These are phyloP conservation scores for Grammomys surdaster DNA, from an alignment of 2,113 vertebrate genomes.

Conservation along the genomic window DNA sequence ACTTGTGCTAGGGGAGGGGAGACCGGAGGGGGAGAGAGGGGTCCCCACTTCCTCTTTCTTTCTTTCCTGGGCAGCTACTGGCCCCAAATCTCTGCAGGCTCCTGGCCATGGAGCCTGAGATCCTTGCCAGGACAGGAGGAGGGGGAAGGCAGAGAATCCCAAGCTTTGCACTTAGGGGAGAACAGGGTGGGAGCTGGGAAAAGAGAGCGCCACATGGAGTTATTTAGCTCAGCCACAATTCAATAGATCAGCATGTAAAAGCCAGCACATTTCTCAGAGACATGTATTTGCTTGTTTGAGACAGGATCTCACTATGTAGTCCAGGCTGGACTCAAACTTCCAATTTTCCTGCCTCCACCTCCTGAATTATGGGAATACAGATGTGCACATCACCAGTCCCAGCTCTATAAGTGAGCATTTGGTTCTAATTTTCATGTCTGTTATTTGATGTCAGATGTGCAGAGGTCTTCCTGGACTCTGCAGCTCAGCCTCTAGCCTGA, in stretches of 20 bases:
- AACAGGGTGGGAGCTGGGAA: not conserved
- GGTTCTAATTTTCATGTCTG: not conserved
- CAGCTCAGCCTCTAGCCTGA: not conserved
- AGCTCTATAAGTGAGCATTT: not conserved
- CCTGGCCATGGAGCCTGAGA: slow-evolving; percentile 68
- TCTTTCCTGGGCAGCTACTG: slow-evolving; percentile 68
- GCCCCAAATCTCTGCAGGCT: slow-evolving; percentile 70
- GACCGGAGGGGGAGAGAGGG: not conserved
- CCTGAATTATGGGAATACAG: not conserved
- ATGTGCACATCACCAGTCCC: not conserved
- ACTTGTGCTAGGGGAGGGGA: slow-evolving; percentile 45
- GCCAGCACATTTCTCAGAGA: not conserved
- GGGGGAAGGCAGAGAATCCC: slow-evolving; percentile 35
- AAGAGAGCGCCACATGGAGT: not conserved
- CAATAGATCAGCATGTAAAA: not conserved
- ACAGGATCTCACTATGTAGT: not conserved
- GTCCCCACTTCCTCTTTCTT: slow-evolving; percentile 79
- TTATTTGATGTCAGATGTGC: not conserved
- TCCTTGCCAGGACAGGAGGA: slow-evolving; percentile 74
- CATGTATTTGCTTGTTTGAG: not conserved
- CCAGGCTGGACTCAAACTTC: not conserved
- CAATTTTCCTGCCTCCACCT: not conserved
- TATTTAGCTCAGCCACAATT: not conserved
- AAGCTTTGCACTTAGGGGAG: slow-evolving; percentile 50
- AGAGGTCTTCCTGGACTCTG: not conserved